Evolutionary conservation across 2,797 vertebrate genomes (phyloP), one percentile per base, ranked within the genome.

Genomic region (Anguilla megastoma): DNA sequence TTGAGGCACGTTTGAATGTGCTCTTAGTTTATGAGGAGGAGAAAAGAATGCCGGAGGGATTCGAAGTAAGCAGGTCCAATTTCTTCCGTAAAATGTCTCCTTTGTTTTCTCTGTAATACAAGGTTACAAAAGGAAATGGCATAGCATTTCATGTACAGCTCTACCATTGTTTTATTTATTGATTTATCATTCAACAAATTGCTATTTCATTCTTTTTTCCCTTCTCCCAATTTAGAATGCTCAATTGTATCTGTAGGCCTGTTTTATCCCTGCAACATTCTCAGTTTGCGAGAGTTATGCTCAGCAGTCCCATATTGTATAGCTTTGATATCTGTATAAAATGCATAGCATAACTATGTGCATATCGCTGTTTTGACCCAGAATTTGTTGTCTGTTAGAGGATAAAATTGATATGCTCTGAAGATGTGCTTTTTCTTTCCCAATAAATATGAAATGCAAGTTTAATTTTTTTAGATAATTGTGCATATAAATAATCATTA

Each of bases 1-100:
- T 16, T 80, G 36, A 36, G 18, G 41, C 16, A 48, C 18, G 3
- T 79, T 79, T 48, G 5, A 80, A 45, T 80, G 36, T 24, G 30
- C 21, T 80, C 48, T 48, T 80, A 80, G 18, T 41, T 21, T 80
- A 76, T 80, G 76, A 80, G 69, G 69, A 74, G 69, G 69, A 33
- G 69, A 74, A 30, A 74, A 74, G 9, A 74, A 74, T 74, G 69
- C 69, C 14, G 30, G 10, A 14, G 69, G 27, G 69, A 33, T 30
- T 30, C 1, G 30, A 74, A 27, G 30, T 14, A 36, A 33, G 24
- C 12, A 9, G 30, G 30, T 74, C 30, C 30, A 74, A 36, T 30
- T 74, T 74, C 69, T 74, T 30, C 27, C 14, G 9, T 74, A 74
- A 30, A 74, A 74, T 14, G 69, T 74, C 69, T 74, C 33, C 69